phyloP scores from a whole-genome alignment of 2,113 vertebrate species.

The Sciurus niger region DNA sequence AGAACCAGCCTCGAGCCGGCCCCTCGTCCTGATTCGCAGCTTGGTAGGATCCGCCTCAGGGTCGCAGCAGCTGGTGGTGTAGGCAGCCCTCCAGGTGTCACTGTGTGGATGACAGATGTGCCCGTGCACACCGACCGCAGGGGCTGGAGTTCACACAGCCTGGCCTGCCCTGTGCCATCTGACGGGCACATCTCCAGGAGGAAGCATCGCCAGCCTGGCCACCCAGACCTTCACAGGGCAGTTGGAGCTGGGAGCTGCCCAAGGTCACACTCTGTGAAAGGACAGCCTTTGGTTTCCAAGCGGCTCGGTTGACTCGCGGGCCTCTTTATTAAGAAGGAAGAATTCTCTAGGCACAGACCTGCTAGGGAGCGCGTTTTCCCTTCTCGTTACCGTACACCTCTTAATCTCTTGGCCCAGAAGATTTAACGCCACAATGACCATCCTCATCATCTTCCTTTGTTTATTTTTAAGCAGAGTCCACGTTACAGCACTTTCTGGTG shows the following conservation, averaged over 20 bases:
- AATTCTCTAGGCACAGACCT: not conserved
- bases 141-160: not conserved
- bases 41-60: not conserved
- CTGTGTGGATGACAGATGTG: not conserved
- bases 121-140: not conserved
- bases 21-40: not conserved
- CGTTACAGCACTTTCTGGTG: slow-evolving; percentile 81
- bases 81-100: not conserved
- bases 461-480: slow-evolving; percentile 71
- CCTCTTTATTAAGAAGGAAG: not conserved
- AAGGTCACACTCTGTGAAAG: slow-evolving; percentile 23
- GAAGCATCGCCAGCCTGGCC: not conserved
- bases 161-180: not conserved
- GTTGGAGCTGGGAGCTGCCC: slow-evolving; percentile 12
- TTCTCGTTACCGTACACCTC: not conserved
- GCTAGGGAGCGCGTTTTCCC: not conserved
- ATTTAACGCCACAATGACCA: not conserved
- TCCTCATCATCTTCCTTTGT: not conserved
- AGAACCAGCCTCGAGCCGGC: not conserved
- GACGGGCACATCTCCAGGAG: not conserved
- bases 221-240: not conserved
- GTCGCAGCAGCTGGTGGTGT: not conserved
- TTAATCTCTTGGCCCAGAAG: slow-evolving; percentile 10
- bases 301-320: not conserved
- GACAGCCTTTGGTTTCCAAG: not conserved